Base-by-base conservation (phyloP, 2,113 vertebrate species). In the Archocentrus centrarchus region DNA sequence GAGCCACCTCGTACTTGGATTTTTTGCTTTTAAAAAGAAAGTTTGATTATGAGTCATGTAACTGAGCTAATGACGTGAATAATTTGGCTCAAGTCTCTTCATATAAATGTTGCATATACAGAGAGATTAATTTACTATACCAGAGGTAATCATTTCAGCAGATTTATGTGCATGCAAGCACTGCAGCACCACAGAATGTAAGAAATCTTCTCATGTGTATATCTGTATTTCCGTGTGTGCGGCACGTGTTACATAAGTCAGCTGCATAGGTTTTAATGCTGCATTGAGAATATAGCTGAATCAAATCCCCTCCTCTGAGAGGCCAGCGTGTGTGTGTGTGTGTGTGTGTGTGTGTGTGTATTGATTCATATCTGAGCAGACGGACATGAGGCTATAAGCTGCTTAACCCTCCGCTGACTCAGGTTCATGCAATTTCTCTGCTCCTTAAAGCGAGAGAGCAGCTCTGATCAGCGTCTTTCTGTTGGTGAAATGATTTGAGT, bases 321-420 rank as follows among this genome's bases (percentile, higher is more conserved):
- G 79, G 57, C 58, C 11, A 79, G 50, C 8, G 64, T 68, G 70
- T 61, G 60, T 75, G 80, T 75, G 41, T 75, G 77, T 44, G 61
- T 73, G 73, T 47, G 81, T 66, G 24, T 24, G 24, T 24, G 24
- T 87, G 78, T 58, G 53, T 64, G 59, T 27, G 55, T 27, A 82
- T 77, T 78, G 83, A 90, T 91, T 89, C 86, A 92, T 88, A 91
- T 89, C 90, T 87, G 60, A 91, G 83, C 78, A 90, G 85, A 91
- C 80, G 55, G 80, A 86, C 22, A 14, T 24, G 68, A 88, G 78
- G 87, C 78, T 32, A 66, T 95, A 95, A 94, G 94, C 93, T 88
- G 86, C 93, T 95, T 93, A 93, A 90, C 61, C 70, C 61, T 77
- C 58, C 22, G 90, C 93, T 94, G 93, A 94, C 87, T 94, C 92